phyloP scores from a whole-genome alignment of 2,113 vertebrate species.

The Tetrao urogallus region DNA sequence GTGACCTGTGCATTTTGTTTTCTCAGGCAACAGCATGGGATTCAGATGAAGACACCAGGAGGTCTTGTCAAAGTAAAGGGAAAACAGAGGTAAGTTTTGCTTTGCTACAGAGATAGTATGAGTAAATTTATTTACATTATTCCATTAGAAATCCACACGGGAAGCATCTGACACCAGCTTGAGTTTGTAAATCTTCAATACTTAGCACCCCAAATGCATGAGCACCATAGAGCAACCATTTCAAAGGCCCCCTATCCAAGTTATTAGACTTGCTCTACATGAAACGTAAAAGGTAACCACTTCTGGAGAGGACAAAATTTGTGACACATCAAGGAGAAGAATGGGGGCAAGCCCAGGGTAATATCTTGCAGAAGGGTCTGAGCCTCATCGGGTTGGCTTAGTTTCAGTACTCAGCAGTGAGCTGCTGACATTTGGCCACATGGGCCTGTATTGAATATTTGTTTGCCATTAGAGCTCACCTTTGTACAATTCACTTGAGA shows the following conservation, averaged over 20 bases:
- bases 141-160: not conserved
- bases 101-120: conserved; percentile 2
- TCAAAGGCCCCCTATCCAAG: not conserved
- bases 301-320: conserved; percentile 16
- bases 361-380: not conserved
- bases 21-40: conserved; percentile 95
- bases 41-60: conserved; percentile 94
- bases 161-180: not conserved
- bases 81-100: conserved; percentile 92
- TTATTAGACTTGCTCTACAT: conserved; percentile 31
- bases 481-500: not conserved
- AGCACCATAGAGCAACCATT: not conserved
- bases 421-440: accelerated
- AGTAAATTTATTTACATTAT: conserved; percentile 38
- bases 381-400: not conserved
- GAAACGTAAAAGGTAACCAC: conserved; percentile 21
- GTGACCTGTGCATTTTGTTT: conserved; percentile 78
- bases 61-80: conserved; percentile 99
- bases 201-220: not conserved
- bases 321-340: not conserved
- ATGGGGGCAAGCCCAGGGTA: not conserved
- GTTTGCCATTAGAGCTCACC: conserved; percentile 5
- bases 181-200: not conserved
- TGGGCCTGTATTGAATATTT: not conserved
- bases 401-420: not conserved